Evolutionary conservation across 2,113 vertebrate species (phyloP).

Genomic region (Anoura caudifer): DNA sequence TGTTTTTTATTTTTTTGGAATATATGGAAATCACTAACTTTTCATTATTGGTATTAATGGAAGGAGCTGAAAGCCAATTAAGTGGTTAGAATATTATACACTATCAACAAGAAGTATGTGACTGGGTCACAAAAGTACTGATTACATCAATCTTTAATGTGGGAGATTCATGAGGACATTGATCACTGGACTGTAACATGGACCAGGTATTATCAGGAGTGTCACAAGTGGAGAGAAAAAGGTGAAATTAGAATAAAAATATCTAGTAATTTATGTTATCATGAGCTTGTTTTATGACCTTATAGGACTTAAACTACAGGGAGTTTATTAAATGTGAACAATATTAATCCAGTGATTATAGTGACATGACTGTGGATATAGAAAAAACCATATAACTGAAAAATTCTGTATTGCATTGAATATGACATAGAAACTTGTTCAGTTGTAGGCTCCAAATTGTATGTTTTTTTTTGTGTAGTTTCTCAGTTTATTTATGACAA

Average conservation of each 20-base stretch:
- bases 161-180: neutral
- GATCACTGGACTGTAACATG: neutral
- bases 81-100: neutral
- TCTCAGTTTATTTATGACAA: neutral
- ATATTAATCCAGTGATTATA: neutral
- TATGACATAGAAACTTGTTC: neutral
- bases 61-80: neutral
- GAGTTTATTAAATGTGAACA: neutral
- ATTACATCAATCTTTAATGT: neutral
- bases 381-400: neutral
- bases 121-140: neutral
- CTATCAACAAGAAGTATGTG: neutral
- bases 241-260: neutral
- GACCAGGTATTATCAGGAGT: neutral
- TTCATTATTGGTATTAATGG: neutral
- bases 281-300: neutral
- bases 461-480: neutral
- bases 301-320: neutral
- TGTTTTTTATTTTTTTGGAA: neutral
- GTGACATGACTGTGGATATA: neutral
- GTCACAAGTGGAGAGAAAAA: neutral
- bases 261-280: neutral
- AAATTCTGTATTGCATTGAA: neutral
- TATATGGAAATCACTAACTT: neutral
- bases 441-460: neutral